A percentile compares a stretch with the other conserved stretches of the same genome.
These are phyloP conservation scores for Pterophyllum scalare DNA, from an alignment of 2,113 vertebrate genomes.

Conservation along the genomic window DNA sequence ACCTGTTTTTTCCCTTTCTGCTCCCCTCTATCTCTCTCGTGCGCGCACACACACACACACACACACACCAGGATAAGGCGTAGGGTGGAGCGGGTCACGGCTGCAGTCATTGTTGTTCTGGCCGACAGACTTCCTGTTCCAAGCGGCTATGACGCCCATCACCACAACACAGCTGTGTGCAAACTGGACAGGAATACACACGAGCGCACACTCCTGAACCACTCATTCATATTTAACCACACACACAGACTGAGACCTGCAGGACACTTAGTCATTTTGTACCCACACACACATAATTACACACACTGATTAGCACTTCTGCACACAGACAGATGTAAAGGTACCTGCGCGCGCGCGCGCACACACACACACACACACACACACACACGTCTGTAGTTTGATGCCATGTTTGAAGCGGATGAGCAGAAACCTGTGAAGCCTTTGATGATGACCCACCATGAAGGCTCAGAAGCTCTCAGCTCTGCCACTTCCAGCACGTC, in stretches of 20 bases:
- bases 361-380: background rate
- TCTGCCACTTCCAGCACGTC: no score
- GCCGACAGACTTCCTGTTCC: conserved; percentile 81
- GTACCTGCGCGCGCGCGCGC: background rate
- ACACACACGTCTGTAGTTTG: conserved; percentile 11
- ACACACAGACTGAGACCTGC: conserved; percentile 14
- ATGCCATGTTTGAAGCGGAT: conserved; percentile 49
- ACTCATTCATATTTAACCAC: conserved; percentile 32
- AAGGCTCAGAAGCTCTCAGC: conserved; percentile 17
- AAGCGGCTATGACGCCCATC: conserved; percentile 66
- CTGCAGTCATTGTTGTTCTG: conserved; percentile 81
- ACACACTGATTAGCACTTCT: background rate
- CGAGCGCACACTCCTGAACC: background rate
- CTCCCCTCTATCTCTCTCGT: conserved; percentile 8
- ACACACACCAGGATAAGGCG: conserved; percentile 43
- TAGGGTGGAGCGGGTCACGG: conserved; percentile 76
- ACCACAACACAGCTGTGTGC: conserved; percentile 71
- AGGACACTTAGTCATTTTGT: background rate
- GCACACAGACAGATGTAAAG: background rate
- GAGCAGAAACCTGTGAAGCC: conserved; percentile 55
- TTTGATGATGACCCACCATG: conserved; percentile 33
- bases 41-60: conserved; percentile 31
- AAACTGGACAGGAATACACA: conserved; percentile 34
- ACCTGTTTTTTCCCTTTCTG: conserved; percentile 53
- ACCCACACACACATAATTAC: conserved; percentile 9